Evolutionary conservation across 2,888 invertebrate genomes (phyloP).

Genomic region (Vesta saturnalis): DNA sequence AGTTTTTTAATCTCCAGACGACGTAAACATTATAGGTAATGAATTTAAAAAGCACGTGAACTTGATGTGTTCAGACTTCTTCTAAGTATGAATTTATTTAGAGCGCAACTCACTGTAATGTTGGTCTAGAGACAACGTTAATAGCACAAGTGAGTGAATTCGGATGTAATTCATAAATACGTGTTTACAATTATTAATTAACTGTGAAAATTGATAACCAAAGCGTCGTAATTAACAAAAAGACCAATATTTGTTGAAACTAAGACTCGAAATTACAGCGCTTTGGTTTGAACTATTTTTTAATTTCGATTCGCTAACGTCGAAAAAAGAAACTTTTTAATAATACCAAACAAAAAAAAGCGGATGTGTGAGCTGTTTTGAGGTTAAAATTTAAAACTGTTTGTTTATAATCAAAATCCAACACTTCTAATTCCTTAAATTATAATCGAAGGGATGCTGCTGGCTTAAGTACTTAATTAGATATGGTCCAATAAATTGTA

Average conservation of each 20-base stretch:
- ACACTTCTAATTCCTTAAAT: constrained; percentile 44
- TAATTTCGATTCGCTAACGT: constrained; percentile 26
- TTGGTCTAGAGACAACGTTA: neutral
- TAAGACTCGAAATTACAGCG: constrained; percentile 24
- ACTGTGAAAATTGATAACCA: constrained; percentile 31
- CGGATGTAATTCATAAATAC: constrained; percentile 25
- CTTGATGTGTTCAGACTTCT: constrained; percentile 5
- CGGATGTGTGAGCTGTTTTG: constrained; percentile 17
- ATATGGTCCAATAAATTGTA: constrained; percentile 54
- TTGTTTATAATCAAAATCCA: constrained; percentile 42
- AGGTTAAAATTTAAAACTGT: constrained; percentile 22
- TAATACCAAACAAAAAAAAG: constrained; percentile 18
- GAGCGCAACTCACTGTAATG: constrained; percentile 7
- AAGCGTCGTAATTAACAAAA: constrained; percentile 31
- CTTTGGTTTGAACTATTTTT: constrained; percentile 30
- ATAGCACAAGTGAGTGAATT: neutral
- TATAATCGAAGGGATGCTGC: constrained; percentile 45
- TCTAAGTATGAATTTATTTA: constrained; percentile 1
- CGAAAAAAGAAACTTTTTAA: constrained; percentile 20
- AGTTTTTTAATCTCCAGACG: constrained; percentile 34
- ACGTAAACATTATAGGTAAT: constrained; percentile 30
- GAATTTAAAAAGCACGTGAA: constrained; percentile 15
- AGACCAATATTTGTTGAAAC: constrained; percentile 34
- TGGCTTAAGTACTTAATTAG: constrained; percentile 54
- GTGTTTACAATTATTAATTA: constrained; percentile 33